phyloP scores from a whole-genome alignment of 2,113 vertebrate species.

The Embiotoca jacksoni region DNA sequence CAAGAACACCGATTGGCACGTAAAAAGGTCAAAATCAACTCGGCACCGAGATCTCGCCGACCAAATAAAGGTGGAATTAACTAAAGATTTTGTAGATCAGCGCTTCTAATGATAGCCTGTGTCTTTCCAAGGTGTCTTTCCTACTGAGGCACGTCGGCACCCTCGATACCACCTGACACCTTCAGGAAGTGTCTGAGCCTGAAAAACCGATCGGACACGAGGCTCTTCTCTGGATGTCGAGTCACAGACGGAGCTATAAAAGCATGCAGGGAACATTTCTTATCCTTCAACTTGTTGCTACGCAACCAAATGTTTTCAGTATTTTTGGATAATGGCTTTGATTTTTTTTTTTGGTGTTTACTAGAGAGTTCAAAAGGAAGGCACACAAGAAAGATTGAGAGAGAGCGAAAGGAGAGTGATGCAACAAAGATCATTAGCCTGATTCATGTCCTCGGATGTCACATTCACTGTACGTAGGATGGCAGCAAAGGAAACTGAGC shows the following conservation, averaged over 20 bases:
- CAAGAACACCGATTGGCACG: too few species aligned
- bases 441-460: too few species aligned
- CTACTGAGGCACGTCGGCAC: background rate
- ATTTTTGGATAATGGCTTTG: constrained; percentile 48
- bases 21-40: too few species aligned
- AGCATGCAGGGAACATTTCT: constrained; percentile 4
- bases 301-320: constrained; percentile 50
- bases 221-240: constrained; percentile 19
- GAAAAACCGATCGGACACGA: constrained; percentile 12
- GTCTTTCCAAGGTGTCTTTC: background rate
- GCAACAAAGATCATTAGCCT: too few species aligned
- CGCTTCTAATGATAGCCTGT: background rate
- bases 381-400: background rate
- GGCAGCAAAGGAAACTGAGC: too few species aligned
- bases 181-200: background rate
- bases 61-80: too few species aligned
- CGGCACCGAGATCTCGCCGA: too few species aligned
- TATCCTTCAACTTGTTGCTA: constrained; percentile 61
- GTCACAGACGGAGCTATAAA: constrained; percentile 26
- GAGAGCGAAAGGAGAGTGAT: too few species aligned
- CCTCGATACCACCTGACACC: background rate
- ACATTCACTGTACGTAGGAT: too few species aligned
- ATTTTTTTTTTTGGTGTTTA: constrained; percentile 19
- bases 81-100: background rate
- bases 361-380: constrained; percentile 28